Conservation (phyloP, 2,797 vertebrate genomes). For the Pachyuromys duprasi region DNA sequence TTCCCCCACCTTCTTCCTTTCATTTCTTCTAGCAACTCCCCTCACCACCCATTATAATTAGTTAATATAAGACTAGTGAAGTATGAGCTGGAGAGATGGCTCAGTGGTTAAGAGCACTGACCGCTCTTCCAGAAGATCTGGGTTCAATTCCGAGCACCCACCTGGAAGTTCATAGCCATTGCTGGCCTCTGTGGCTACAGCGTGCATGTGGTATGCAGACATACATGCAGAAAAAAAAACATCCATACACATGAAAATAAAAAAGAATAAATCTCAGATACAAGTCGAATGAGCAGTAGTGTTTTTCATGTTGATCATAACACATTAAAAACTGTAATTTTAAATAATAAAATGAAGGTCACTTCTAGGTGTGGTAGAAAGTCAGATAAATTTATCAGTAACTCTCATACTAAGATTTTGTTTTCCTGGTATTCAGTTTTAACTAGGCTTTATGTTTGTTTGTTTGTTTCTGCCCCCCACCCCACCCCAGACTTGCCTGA, state of each 20-base stretch:
- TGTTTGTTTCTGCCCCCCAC: not conserved
- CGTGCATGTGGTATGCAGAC: not conserved
- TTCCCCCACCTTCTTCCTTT: not conserved
- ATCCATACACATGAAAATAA: not conserved
- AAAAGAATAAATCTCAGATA: not conserved
- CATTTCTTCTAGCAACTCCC: not conserved
- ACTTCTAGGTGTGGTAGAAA: not conserved
- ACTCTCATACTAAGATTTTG: not conserved
- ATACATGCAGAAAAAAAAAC: not conserved
- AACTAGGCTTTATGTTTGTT: not conserved
- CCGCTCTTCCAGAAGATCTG: too few relatives aligned
- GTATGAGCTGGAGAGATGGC: not conserved
- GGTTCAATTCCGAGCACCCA: not conserved
- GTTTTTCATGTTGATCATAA: not conserved
- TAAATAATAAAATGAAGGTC: not conserved
- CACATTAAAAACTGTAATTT: not conserved
- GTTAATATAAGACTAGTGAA: not conserved
- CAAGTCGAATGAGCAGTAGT: not conserved
- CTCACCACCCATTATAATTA: not conserved
- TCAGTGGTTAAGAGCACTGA: not conserved
- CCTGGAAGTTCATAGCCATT: not conserved
- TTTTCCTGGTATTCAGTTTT: not conserved
- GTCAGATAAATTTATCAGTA: not conserved
- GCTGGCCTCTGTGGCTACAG: not conserved
- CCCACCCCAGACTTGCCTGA: not conserved